Conservation (phyloP, 2,888 invertebrate species). For the Acronicta alni region DNA sequence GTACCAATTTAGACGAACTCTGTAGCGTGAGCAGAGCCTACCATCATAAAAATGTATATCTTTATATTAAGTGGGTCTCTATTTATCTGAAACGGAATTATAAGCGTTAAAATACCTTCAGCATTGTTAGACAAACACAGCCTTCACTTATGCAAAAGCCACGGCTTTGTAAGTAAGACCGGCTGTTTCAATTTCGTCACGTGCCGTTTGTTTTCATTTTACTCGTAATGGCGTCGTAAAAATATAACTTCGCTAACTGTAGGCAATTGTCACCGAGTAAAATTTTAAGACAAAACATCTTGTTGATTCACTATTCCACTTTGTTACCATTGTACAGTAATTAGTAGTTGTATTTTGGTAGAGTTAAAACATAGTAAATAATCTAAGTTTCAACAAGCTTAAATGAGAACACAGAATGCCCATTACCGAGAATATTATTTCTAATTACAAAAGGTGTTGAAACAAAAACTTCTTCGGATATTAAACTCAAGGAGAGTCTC, state of each 20-base stretch:
- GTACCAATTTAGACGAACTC: too few relatives aligned
- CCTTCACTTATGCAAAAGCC: slow-evolving; percentile 48
- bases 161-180: slow-evolving; percentile 50
- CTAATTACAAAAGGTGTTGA: slow-evolving; percentile 47
- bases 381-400: slow-evolving; percentile 15
- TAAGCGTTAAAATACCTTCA: slow-evolving; percentile 45
- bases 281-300: slow-evolving; percentile 48
- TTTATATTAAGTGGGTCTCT: background rate
- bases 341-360: slow-evolving; percentile 9
- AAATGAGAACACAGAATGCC: slow-evolving; percentile 35
- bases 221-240: slow-evolving; percentile 55
- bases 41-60: too few relatives aligned
- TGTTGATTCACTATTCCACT: slow-evolving; percentile 33
- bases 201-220: slow-evolving; percentile 59
- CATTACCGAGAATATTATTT: slow-evolving; percentile 47
- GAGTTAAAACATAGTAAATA: slow-evolving; percentile 7
- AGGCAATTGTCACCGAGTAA: slow-evolving; percentile 52
- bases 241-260: slow-evolving; percentile 49
- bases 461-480: slow-evolving; percentile 62
- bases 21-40: too few relatives aligned
- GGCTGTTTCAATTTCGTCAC: slow-evolving; percentile 59
- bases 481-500: slow-evolving; percentile 64
- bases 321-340: slow-evolving; percentile 24
- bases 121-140: slow-evolving; percentile 42
- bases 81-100: slow-evolving; percentile 33